These are phyloP conservation scores for Boloria selene DNA, from an alignment of 2,888 invertebrate species.

Conservation along the genomic window DNA sequence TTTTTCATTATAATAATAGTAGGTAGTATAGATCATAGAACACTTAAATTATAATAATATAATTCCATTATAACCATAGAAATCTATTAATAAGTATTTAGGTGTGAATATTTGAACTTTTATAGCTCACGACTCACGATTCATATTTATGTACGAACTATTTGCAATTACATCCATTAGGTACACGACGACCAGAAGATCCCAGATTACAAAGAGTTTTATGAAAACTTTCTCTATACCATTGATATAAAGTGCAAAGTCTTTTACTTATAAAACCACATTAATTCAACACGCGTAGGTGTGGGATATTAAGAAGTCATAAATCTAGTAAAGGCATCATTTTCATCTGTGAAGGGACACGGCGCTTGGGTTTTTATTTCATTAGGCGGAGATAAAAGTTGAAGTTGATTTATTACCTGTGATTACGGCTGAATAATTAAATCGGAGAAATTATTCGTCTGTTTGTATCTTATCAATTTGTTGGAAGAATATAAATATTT, in stretches of 20 bases:
- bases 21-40: no score
- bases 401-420: constrained; percentile 66
- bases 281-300: constrained; percentile 52
- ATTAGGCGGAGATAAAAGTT: constrained; percentile 65
- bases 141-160: constrained; percentile 10
- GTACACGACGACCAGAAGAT: no score
- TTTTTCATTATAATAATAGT: no score
- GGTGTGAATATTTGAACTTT: constrained; percentile 5
- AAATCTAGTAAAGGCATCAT: constrained; percentile 71
- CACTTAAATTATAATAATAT: not conserved
- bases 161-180: constrained; percentile 31
- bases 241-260: constrained; percentile 16
- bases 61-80: not conserved
- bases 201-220: not conserved
- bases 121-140: not conserved
- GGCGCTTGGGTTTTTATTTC: constrained; percentile 65
- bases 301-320: constrained; percentile 71
- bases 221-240: not conserved
- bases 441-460: constrained; percentile 22
- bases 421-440: constrained; percentile 48
- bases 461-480: constrained; percentile 20
- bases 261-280: constrained; percentile 13
- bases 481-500: not conserved
- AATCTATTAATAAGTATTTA: constrained; percentile 6
- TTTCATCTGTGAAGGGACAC: constrained; percentile 53